A percentile compares a stretch with the other conserved stretches of the same genome.
These are phyloP conservation scores for Hypotaenidia okinawae DNA, from an alignment of 2,797 vertebrate genomes.

Conservation along the genomic window DNA sequence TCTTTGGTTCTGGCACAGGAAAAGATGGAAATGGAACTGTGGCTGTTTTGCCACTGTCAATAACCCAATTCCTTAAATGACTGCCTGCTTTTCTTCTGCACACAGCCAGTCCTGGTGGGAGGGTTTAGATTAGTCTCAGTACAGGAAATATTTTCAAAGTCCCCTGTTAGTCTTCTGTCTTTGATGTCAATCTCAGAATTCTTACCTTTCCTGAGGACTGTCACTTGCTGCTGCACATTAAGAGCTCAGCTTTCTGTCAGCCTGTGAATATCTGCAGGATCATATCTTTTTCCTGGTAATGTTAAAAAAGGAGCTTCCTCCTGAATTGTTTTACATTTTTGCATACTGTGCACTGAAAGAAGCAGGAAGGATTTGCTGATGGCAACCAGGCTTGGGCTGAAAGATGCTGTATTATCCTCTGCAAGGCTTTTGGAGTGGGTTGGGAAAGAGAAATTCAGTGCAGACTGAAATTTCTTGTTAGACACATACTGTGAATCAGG, in stretches of 20 bases:
- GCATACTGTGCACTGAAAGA: neutral
- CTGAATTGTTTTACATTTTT: neutral
- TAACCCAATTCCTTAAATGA: constrained; percentile 7
- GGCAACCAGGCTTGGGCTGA: neutral
- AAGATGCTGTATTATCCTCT: neutral
- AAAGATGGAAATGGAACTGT: constrained; percentile 30
- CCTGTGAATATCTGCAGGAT: neutral
- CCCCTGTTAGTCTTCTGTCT: neutral
- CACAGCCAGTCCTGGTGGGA: neutral
- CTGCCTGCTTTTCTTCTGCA: neutral
- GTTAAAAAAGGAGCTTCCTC: neutral
- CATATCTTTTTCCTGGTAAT: neutral
- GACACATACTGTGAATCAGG: neutral
- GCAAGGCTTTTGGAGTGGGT: neutral
- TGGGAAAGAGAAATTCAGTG: neutral
- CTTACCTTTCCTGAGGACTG: constrained; percentile 1
- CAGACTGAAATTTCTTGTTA: neutral
- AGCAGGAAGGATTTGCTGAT: neutral
- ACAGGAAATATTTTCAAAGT: constrained; percentile 27
- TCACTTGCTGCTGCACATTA: neutral
- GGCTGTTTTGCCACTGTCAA: constrained; percentile 1
- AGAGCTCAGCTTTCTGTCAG: neutral
- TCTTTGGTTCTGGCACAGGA: neutral
- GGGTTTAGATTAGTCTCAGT: neutral
- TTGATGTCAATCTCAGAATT: constrained; percentile 38